phyloP scores from a whole-genome alignment of 2,113 vertebrate species.

The Ameiurus melas region DNA sequence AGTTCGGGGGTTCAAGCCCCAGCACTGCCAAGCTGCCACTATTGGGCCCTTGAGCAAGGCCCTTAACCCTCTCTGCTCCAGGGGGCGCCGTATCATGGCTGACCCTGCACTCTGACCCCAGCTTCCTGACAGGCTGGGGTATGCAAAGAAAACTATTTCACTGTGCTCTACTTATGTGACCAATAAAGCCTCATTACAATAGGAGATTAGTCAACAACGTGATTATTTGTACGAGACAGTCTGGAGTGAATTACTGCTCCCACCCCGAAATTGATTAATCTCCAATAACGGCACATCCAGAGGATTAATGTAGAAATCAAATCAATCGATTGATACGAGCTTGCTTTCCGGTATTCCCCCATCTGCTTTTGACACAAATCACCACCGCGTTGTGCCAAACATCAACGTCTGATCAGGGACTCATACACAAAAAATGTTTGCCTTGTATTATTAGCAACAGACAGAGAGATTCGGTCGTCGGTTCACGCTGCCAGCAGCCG shows the following conservation, averaged over 20 bases:
- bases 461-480: not conserved
- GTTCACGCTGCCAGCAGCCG: not conserved
- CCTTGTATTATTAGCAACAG: not conserved
- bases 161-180: no score
- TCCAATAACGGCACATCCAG: not conserved
- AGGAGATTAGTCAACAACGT: not conserved
- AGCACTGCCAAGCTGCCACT: no score
- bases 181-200: no score
- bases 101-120: no score
- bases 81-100: no score
- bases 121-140: no score
- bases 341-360: not conserved
- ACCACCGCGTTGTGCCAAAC: not conserved
- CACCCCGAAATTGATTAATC: not conserved
- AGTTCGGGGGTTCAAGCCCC: no score
- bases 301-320: not conserved
- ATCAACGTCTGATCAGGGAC: not conserved
- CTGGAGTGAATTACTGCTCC: not conserved
- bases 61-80: no score
- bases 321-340: not conserved
- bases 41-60: no score
- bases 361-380: not conserved
- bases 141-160: no score
- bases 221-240: not conserved
- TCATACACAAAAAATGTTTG: not conserved